phyloP scores from a whole-genome alignment of 2,888 invertebrate genomes.

The Idaea biselata region DNA sequence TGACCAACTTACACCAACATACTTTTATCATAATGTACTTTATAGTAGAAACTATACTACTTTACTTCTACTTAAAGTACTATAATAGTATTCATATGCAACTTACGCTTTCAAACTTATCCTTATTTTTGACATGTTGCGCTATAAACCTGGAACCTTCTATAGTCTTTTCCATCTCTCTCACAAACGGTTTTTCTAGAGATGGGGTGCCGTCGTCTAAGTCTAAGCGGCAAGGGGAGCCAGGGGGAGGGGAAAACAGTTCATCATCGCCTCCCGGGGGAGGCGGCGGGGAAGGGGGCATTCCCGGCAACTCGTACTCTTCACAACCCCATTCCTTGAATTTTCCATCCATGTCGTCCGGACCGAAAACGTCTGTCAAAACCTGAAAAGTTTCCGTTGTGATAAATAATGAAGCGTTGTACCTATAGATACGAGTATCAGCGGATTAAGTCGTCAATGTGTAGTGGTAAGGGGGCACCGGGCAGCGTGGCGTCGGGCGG shows the following conservation, averaged over 20 bases:
- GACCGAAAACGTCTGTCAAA: constrained; percentile 89
- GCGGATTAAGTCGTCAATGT: constrained; percentile 61
- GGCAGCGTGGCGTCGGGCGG: constrained; percentile 48
- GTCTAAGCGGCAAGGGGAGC: constrained; percentile 81
- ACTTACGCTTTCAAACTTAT: constrained; percentile 95
- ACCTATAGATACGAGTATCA: constrained; percentile 34
- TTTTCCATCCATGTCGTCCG: constrained; percentile 75
- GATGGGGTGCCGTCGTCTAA: constrained; percentile 86
- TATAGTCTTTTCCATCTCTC: constrained; percentile 95
- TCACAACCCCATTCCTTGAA: constrained; percentile 80
- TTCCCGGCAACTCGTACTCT: constrained; percentile 88
- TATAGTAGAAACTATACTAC: neutral
- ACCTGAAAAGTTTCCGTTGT: constrained; percentile 69
- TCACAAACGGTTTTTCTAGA: constrained; percentile 89
- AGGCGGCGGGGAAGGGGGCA: constrained; percentile 86
- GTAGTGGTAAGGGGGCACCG: constrained; percentile 26
- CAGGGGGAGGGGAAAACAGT: constrained; percentile 89
- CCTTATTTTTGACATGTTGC: constrained; percentile 96
- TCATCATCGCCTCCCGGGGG: constrained; percentile 91
- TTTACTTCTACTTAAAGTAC: neutral
- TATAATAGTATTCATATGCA: constrained; percentile 37
- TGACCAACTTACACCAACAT: no score
- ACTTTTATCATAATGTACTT: no score
- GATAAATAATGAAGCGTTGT: constrained; percentile 4
- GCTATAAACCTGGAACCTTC: constrained; percentile 96